Conservation (phyloP, 1,140 invertebrate species). For the Anthonomus grandis region DNA sequence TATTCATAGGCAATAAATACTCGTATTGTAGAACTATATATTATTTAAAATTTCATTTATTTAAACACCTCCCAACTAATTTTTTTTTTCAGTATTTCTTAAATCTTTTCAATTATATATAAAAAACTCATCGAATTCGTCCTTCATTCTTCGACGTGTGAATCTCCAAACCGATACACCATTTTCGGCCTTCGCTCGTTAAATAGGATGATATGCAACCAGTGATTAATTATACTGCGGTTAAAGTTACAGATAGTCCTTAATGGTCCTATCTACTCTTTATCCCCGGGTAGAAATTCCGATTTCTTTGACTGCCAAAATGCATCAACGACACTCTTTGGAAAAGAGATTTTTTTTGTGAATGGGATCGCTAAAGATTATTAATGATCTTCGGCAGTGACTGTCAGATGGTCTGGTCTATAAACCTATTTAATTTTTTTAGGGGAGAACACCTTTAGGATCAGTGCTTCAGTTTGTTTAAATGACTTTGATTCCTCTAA, state of each 20-base stretch:
- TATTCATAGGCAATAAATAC: no score
- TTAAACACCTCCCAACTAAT: no score
- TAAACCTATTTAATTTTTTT: slow-evolving; percentile 10
- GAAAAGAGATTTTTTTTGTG: no score
- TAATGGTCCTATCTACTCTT: slow-evolving; percentile 27
- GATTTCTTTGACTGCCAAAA: slow-evolving; percentile 15
- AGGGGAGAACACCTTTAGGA: not conserved
- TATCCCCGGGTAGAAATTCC: slow-evolving; percentile 8
- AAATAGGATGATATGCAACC: slow-evolving; percentile 31
- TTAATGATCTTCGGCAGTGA: slow-evolving; percentile 14
- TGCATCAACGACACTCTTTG: slow-evolving; percentile 9
- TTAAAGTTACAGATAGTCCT: slow-evolving; percentile 26
- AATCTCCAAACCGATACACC: slow-evolving; percentile 9
- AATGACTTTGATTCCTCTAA: slow-evolving; percentile 8
- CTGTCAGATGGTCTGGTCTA: not conserved
- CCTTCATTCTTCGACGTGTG: slow-evolving; percentile 18
- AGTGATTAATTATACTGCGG: slow-evolving; percentile 28
- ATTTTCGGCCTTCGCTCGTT: slow-evolving; percentile 25
- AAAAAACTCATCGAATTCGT: no score
- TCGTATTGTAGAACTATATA: no score
- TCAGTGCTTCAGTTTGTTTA: slow-evolving; percentile 6
- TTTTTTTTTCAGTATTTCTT: no score
- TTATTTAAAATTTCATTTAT: no score
- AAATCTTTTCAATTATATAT: no score
- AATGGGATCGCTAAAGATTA: slow-evolving; percentile 23